phyloP scores from a whole-genome alignment of 2,888 invertebrate species.

The Atrina japonica region DNA sequence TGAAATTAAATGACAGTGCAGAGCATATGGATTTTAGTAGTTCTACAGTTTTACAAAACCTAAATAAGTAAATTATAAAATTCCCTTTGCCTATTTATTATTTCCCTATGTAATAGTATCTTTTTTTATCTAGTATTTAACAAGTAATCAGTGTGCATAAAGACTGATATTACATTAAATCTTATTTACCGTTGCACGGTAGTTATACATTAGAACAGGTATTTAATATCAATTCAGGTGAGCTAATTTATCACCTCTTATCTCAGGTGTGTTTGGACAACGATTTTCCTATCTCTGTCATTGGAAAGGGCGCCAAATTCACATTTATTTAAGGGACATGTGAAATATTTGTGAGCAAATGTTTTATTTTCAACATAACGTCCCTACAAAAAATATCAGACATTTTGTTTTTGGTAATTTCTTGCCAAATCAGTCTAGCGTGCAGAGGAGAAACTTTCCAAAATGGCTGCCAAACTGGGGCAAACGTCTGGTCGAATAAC shows the following conservation, averaged over 20 bases:
- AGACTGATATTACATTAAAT: too few relatives aligned
- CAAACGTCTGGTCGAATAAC: constrained; percentile 3
- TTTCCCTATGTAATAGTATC: too few relatives aligned
- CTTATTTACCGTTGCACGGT: too few relatives aligned
- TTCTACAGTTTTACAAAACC: too few relatives aligned
- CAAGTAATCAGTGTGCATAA: too few relatives aligned
- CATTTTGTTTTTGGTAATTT: constrained; percentile 2
- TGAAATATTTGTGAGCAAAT: not conserved
- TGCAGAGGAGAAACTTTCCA: constrained; percentile 50
- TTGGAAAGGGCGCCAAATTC: constrained; percentile 28
- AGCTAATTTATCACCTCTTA: constrained; percentile 17
- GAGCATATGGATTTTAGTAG: too few relatives aligned
- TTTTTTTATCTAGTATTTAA: too few relatives aligned
- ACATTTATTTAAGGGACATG: not conserved
- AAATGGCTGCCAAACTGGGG: constrained; percentile 61
- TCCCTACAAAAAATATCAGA: not conserved
- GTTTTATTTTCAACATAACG: too few relatives aligned
- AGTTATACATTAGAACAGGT: too few relatives aligned
- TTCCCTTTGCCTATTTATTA: too few relatives aligned
- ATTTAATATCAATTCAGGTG: constrained; percentile 9
- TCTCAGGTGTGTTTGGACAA: constrained; percentile 22
- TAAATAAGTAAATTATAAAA: too few relatives aligned
- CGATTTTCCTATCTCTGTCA: constrained; percentile 7
- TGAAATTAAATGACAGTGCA: too few relatives aligned
- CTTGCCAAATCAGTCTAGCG: constrained; percentile 5